A percentile compares a stretch with the other conserved stretches of the same genome.
These are phyloP conservation scores for Tolmerus cingulatus DNA, from an alignment of 2,888 invertebrate species.

Conservation along the genomic window DNA sequence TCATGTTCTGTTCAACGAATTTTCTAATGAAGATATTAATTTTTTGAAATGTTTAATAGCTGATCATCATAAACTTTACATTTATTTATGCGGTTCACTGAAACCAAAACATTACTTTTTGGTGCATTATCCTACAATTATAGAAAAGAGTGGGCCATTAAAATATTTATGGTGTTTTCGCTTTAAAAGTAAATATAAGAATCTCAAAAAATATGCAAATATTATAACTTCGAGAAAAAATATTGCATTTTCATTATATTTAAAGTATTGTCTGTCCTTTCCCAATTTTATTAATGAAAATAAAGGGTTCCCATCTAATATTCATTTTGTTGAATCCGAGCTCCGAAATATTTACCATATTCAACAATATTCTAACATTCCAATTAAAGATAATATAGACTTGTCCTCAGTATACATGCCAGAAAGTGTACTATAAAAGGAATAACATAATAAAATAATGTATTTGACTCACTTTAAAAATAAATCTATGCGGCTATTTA, in stretches of 20 bases:
- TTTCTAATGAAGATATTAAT: not conserved
- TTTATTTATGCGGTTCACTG: slow-evolving; percentile 14
- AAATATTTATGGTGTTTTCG: slow-evolving; percentile 29
- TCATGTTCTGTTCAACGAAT: not conserved
- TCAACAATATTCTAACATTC: not conserved
- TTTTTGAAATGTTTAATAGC: not conserved
- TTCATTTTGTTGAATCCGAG: not conserved
- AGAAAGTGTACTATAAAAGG: not conserved
- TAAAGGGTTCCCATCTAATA: not conserved
- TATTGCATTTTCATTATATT: slow-evolving; percentile 5
- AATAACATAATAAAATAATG: not conserved
- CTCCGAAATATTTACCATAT: not conserved
- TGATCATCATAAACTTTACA: slow-evolving; percentile 17
- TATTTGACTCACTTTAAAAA: not conserved
- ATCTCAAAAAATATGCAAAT: slow-evolving; percentile 29
- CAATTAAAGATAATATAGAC: not conserved
- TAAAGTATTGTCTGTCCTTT: not conserved
- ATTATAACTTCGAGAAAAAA: slow-evolving; percentile 12
- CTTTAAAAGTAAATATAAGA: slow-evolving; percentile 29
- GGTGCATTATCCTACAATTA: slow-evolving; percentile 14
- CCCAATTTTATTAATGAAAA: not conserved
- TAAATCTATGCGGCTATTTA: not conserved
- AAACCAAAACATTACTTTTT: slow-evolving; percentile 44
- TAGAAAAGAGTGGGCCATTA: slow-evolving; percentile 16
- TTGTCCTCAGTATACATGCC: not conserved